Percentiles rank a stretch among this genome's conserved stretches.
Conservation (phyloP, 2,888 invertebrate species). For the Congeria kusceri region DNA sequence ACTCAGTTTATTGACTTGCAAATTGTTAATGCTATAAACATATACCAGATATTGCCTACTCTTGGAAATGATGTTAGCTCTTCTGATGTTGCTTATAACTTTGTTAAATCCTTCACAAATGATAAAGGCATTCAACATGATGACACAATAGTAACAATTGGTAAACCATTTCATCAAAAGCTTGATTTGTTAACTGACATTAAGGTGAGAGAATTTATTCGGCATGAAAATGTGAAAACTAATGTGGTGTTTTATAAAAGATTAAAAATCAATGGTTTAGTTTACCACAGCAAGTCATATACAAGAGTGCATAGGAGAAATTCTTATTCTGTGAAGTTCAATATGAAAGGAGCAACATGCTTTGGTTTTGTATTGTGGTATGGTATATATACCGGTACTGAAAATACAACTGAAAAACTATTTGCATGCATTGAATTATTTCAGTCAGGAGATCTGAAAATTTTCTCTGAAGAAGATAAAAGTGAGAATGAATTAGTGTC, state of each 20-base stretch:
- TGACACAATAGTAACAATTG: neutral
- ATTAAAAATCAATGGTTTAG: slow-evolving; percentile 5
- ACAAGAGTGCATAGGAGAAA: slow-evolving; percentile 26
- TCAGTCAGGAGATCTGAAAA: no score
- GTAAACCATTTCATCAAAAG: neutral
- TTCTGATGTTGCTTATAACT: neutral
- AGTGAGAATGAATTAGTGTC: no score
- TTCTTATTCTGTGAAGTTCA: slow-evolving; percentile 18
- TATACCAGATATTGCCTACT: slow-evolving; percentile 35
- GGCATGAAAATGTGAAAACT: no score
- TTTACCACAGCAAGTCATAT: slow-evolving; percentile 21
- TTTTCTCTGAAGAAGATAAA: no score
- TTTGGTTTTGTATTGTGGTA: no score
- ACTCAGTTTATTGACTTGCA: slow-evolving; percentile 42
- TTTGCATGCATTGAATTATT: no score
- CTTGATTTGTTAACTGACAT: neutral
- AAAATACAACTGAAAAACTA: no score
- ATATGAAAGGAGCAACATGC: no score
- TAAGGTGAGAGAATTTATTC: neutral
- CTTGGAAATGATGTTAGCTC: neutral
- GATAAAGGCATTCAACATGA: neutral
- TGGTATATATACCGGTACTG: no score
- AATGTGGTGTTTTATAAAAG: slow-evolving; percentile 8
- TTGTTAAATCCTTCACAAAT: slow-evolving; percentile 7
- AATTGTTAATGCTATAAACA: slow-evolving; percentile 32